A percentile compares a stretch with the other conserved stretches of the same genome.
phyloP scores from a whole-genome alignment of 2,888 invertebrate genomes.

The Andricus quercusramuli region DNA sequence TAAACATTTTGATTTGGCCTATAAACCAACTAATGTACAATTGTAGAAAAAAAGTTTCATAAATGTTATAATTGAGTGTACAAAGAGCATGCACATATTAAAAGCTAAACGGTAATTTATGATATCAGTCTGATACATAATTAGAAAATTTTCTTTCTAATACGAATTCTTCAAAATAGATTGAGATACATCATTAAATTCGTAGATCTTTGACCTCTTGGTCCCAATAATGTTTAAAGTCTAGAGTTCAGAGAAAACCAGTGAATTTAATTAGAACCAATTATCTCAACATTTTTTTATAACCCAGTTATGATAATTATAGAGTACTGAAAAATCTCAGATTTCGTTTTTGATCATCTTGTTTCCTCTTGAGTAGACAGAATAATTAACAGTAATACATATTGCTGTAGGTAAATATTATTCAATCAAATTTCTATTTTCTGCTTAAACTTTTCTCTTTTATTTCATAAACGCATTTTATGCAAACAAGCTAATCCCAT shows the following conservation, averaged over 20 bases:
- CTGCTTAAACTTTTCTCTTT: not conserved
- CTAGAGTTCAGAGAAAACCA: not conserved
- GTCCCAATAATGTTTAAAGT: not conserved
- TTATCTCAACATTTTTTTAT: not conserved
- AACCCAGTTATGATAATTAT: not conserved
- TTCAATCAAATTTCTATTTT: not conserved
- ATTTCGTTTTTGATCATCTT: not conserved
- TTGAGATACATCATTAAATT: not conserved
- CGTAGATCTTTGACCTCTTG: not conserved
- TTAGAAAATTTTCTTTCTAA: not conserved
- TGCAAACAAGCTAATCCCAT: not conserved
- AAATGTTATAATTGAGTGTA: too few species aligned
- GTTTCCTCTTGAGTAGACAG: not conserved
- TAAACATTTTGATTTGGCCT: not conserved
- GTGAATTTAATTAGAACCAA: not conserved
- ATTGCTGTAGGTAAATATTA: not conserved
- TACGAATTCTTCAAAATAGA: not conserved
- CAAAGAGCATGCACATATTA: too few species aligned
- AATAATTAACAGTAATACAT: not conserved
- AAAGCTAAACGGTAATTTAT: too few species aligned
- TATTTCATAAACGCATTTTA: conserved; percentile 11
- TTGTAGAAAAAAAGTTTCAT: not conserved
- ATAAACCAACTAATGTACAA: not conserved
- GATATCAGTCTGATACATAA: not conserved
- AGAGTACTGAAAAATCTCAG: not conserved